A percentile compares a stretch with the other conserved stretches of the same genome.
Conservation (phyloP, 2,113 vertebrate genomes). For the Eira barbara region DNA sequence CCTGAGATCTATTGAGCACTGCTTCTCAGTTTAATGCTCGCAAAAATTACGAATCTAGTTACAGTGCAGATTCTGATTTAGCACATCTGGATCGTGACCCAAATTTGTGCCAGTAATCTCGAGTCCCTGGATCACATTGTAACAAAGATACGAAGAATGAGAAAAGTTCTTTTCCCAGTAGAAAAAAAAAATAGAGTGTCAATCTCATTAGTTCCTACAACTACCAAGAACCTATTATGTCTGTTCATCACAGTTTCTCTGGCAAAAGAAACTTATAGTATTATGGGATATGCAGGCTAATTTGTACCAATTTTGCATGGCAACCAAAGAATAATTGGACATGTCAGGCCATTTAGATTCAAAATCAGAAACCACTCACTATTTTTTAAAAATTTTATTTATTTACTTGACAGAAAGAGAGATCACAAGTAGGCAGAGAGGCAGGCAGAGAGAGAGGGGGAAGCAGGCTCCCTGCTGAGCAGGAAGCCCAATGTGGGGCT, state of each 20-base stretch:
- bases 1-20: neutral
- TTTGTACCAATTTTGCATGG: neutral
- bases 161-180: neutral
- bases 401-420: too few species aligned
- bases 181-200: neutral
- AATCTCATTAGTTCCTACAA: neutral
- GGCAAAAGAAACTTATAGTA: neutral
- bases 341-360: neutral
- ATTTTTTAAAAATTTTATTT: neutral
- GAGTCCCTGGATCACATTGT: neutral
- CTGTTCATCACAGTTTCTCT: neutral
- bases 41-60: neutral
- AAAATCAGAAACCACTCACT: conserved; percentile 14
- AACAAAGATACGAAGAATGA: neutral
- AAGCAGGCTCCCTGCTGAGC: too few species aligned
- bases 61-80: neutral
- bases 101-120: neutral
- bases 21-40: neutral
- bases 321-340: neutral
- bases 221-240: neutral
- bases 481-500: too few species aligned
- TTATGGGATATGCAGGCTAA: neutral
- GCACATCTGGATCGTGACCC: neutral
- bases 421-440: too few species aligned
- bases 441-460: too few species aligned